Conservation (phyloP, 2,888 invertebrate species). For the Didymodactylos carnosus region DNA sequence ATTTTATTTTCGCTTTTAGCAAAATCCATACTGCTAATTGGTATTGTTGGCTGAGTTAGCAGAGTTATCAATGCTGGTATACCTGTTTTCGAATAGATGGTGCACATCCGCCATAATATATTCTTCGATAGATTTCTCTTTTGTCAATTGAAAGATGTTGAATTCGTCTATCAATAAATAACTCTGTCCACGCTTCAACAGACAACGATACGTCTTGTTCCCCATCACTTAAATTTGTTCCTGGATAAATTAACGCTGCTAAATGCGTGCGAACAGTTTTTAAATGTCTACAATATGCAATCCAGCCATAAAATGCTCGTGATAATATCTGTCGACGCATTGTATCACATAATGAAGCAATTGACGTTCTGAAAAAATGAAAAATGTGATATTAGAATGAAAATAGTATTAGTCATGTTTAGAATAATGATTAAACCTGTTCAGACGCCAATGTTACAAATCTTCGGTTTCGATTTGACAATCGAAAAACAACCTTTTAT, state of each 20-base stretch:
- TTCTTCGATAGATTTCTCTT: background rate
- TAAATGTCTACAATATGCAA: slow-evolving; percentile 74
- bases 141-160: background rate
- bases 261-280: slow-evolving; percentile 76
- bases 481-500: too few species aligned
- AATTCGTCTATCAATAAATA: background rate
- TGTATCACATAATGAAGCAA: slow-evolving; percentile 65
- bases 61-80: background rate
- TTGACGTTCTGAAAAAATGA: slow-evolving; percentile 35
- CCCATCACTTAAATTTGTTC: slow-evolving; percentile 2
- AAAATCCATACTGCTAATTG: too few species aligned
- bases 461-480: too few species aligned
- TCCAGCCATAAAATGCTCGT: slow-evolving; percentile 79
- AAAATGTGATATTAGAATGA: too few species aligned
- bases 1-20: too few species aligned
- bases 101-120: slow-evolving; percentile 68
- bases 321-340: slow-evolving; percentile 86
- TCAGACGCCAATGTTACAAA: too few species aligned
- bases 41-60: too few species aligned
- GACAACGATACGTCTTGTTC: background rate
- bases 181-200: background rate
- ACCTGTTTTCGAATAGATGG: slow-evolving; percentile 39
- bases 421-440: too few species aligned
- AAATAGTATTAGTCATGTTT: too few species aligned
- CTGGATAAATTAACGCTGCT: slow-evolving; percentile 56